Conservation (phyloP, 2,797 vertebrate species). For the Clangula hyemalis region DNA sequence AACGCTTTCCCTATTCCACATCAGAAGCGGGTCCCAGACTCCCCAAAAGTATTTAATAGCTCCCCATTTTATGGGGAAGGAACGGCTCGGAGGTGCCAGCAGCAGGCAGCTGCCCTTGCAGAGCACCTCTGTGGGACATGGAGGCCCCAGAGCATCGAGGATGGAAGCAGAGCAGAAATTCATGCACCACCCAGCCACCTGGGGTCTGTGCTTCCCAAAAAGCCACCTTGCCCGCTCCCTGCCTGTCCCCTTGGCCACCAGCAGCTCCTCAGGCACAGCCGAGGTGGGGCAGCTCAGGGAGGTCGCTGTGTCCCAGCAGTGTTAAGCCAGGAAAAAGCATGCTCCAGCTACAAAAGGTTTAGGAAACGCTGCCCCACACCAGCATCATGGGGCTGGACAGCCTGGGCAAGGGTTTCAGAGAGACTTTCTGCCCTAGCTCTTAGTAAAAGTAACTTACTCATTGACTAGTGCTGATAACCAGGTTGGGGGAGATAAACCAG, state of each 20-base stretch:
- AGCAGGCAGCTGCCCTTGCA: background rate
- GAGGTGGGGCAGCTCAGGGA: background rate
- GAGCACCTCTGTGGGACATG: background rate
- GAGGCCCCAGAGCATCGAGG: background rate
- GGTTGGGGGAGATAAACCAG: background rate
- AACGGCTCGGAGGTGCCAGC: slow-evolving; percentile 26
- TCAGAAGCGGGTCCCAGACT: background rate
- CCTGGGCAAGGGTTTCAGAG: background rate
- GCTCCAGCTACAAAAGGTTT: background rate
- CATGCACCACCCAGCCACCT: fast-evolving
- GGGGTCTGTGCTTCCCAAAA: background rate
- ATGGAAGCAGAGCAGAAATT: background rate
- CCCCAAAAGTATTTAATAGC: background rate
- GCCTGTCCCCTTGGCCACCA: fast-evolving
- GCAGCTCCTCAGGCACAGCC: background rate
- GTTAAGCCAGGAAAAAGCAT: background rate
- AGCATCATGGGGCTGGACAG: fast-evolving
- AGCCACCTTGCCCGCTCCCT: background rate
- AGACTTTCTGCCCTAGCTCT: background rate
- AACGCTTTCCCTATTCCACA: background rate
- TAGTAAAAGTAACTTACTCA: background rate
- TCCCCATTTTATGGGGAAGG: background rate
- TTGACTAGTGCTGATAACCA: slow-evolving; percentile 3
- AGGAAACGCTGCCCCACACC: background rate
- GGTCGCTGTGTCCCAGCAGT: background rate